Conservation (phyloP, 2,113 vertebrate genomes). For the Callaeas wilsoni region DNA sequence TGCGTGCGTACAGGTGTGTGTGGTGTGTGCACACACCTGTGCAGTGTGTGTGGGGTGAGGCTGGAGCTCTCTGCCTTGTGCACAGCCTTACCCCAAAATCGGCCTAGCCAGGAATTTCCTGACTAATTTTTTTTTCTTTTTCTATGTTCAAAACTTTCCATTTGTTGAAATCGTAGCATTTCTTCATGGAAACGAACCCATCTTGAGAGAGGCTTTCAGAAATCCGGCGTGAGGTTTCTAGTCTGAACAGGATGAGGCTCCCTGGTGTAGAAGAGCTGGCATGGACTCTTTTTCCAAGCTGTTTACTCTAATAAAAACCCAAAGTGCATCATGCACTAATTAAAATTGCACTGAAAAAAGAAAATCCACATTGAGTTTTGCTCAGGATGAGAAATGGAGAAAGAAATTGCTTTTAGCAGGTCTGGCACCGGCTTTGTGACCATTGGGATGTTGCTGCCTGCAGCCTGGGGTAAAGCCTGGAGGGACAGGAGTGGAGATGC, state of each 20-base stretch:
- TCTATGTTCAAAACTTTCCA: not conserved
- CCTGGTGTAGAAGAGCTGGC: conserved; percentile 29
- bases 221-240: not conserved
- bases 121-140: not conserved
- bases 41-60: not conserved
- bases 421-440: not conserved
- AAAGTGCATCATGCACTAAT: conserved; percentile 14
- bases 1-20: not conserved
- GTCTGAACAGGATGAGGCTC: conserved; percentile 38
- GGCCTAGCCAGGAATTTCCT: conserved; percentile 19
- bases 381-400: not conserved
- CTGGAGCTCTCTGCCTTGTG: not conserved
- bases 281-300: conserved; percentile 14
- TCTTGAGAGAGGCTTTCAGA: not conserved
- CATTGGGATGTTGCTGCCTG: not conserved
- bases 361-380: not conserved
- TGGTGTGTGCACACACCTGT: not conserved
- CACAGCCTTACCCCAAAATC: not conserved
- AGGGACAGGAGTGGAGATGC: not conserved
- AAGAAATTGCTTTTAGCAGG: not conserved
- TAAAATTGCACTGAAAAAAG: conserved; percentile 25
- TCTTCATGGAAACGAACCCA: not conserved
- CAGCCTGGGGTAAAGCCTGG: not conserved
- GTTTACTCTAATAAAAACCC: conserved; percentile 34
- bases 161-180: not conserved